Conservation (phyloP, 2,797 vertebrate genomes). For the Phaenicophaeus curvirostris region DNA sequence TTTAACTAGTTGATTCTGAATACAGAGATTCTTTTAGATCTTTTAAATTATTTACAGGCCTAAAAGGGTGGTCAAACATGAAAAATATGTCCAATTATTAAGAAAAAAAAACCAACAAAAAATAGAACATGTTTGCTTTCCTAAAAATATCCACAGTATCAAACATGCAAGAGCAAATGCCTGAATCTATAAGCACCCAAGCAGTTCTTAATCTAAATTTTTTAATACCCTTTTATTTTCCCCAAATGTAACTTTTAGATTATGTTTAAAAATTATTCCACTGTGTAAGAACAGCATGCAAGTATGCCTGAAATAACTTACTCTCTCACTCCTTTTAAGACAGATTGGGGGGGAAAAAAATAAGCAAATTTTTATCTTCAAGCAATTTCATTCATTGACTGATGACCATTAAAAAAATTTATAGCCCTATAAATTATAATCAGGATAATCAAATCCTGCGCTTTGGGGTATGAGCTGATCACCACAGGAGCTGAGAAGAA, state of each 20-base stretch:
- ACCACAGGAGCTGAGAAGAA: not conserved
- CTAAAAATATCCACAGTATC: conserved; percentile 49
- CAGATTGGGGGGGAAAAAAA: not conserved
- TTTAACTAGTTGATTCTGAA: conserved; percentile 53
- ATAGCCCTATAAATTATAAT: conserved; percentile 3
- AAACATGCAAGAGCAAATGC: conserved; percentile 9
- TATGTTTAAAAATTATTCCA: not conserved
- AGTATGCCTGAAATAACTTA: not conserved
- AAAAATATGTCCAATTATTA: conserved; percentile 57
- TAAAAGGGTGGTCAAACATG: conserved; percentile 60
- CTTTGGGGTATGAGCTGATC: not conserved
- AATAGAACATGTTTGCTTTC: conserved; percentile 27
- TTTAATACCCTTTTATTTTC: not conserved
- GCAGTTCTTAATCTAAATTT: not conserved
- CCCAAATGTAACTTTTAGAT: not conserved
- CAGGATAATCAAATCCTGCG: conserved; percentile 11
- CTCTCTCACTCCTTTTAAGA: not conserved
- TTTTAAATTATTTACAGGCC: conserved; percentile 64
- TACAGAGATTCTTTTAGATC: conserved; percentile 50
- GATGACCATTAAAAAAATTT: not conserved
- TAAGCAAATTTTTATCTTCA: not conserved
- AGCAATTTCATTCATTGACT: not conserved
- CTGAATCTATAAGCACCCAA: not conserved
- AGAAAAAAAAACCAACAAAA: conserved; percentile 59
- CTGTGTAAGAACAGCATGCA: not conserved